Evolutionary conservation across 2,888 invertebrate genomes (phyloP).

Genomic region (Crocallis elinguaria): DNA sequence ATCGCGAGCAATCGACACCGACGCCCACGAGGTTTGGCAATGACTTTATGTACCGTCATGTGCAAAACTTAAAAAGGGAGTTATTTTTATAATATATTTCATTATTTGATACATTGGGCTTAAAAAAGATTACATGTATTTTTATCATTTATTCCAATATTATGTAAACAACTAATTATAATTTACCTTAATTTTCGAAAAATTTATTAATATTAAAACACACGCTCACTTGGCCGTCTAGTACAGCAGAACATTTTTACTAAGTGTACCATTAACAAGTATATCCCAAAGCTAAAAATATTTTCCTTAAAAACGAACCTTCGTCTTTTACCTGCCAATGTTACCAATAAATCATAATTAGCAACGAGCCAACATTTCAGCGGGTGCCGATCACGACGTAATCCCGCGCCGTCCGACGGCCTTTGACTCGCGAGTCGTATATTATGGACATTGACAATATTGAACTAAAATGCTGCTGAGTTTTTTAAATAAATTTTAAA

Average conservation of each 20-base stretch:
- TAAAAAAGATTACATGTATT: no score
- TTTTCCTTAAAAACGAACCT: not conserved
- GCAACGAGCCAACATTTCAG: slow-evolving; percentile 66
- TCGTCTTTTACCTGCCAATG: slow-evolving; percentile 4
- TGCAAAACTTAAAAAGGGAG: slow-evolving; percentile 16
- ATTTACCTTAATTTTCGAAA: no score
- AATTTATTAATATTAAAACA: no score
- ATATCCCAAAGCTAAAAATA: no score
- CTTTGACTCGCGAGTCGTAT: slow-evolving; percentile 57
- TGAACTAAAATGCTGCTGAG: slow-evolving; percentile 45
- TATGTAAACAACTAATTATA: no score
- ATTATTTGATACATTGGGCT: no score
- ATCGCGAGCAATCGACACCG: slow-evolving; percentile 54
- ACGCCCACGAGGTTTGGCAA: slow-evolving; percentile 50
- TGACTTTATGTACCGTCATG: slow-evolving; percentile 39
- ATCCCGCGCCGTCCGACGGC: slow-evolving; percentile 51
- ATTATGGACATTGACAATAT: slow-evolving; percentile 57
- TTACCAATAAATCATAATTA: slow-evolving; percentile 77
- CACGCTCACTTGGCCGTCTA: no score
- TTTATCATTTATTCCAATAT: no score
- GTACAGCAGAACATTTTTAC: no score
- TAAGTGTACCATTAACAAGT: no score
- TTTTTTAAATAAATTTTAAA: not conserved
- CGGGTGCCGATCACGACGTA: slow-evolving; percentile 74
- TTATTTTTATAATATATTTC: no score